These are phyloP conservation scores for Drosophila phalerata DNA, from an alignment of 2,888 invertebrate species.

Conservation along the genomic window DNA sequence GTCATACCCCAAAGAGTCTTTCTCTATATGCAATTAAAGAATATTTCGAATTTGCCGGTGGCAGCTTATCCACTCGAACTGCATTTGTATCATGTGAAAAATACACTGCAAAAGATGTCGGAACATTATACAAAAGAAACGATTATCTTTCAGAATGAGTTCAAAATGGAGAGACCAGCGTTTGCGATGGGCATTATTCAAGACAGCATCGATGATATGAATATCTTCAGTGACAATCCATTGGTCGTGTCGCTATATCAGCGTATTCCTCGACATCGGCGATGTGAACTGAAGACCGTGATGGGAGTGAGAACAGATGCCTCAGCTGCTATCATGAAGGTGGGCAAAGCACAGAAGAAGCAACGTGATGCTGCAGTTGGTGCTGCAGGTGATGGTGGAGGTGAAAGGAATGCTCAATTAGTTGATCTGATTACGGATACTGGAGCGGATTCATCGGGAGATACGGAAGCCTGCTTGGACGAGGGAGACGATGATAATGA, in stretches of 20 bases:
- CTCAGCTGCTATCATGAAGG: not conserved
- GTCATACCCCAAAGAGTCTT: constrained; percentile 62
- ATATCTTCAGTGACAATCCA: constrained; percentile 74
- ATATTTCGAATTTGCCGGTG: constrained; percentile 51
- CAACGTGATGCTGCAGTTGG: not conserved
- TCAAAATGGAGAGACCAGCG: constrained; percentile 59
- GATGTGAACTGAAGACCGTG: not conserved
- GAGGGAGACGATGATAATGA: constrained; percentile 26
- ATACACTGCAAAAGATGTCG: constrained; percentile 69
- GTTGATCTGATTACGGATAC: not conserved
- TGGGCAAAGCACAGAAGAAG: not conserved
- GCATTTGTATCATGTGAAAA: constrained; percentile 70
- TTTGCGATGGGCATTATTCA: constrained; percentile 76
- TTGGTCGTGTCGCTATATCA: constrained; percentile 72
- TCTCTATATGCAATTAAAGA: constrained; percentile 75
- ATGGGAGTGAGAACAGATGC: not conserved
- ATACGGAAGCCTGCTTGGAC: not conserved
- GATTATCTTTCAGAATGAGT: constrained; percentile 65
- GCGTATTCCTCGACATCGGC: constrained; percentile 58
- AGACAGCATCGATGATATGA: constrained; percentile 78
- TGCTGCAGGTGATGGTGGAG: not conserved
- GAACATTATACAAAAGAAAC: constrained; percentile 75
- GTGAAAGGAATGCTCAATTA: not conserved
- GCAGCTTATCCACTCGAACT: constrained; percentile 63
- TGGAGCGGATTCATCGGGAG: not conserved